A percentile compares a stretch with the other conserved stretches of the same genome.
These are phyloP conservation scores for Tolypeutes matacus DNA, from an alignment of 2,797 vertebrate species.

Conservation along the genomic window DNA sequence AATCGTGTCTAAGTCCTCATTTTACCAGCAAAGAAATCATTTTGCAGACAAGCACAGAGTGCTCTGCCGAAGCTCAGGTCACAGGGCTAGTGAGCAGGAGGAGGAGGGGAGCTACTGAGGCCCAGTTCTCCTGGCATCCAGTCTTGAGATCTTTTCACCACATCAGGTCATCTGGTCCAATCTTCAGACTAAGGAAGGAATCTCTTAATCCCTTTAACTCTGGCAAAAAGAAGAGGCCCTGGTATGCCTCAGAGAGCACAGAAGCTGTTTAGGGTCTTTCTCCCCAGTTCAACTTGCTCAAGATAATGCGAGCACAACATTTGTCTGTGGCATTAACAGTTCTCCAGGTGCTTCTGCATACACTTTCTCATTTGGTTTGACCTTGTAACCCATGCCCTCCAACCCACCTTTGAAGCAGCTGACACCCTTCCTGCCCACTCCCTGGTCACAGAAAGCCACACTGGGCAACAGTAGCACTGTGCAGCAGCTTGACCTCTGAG, in stretches of 20 bases:
- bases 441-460: slow-evolving; percentile 21
- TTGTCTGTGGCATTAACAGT: not conserved
- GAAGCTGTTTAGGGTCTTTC: not conserved
- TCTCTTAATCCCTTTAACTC: not conserved
- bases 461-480: not conserved
- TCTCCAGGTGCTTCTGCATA: slow-evolving; percentile 15
- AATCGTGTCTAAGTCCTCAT: not conserved
- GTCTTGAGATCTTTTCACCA: not conserved
- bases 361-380: not conserved
- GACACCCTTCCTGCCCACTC: not conserved
- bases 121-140: not conserved
- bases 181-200: not conserved
- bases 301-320: not conserved
- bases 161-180: not conserved
- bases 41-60: not conserved
- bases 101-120: not conserved
- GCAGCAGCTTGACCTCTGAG: not conserved
- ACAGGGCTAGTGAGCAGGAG: not conserved
- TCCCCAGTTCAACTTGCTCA: not conserved
- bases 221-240: not conserved
- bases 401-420: slow-evolving; percentile 19
- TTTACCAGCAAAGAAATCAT: not conserved
- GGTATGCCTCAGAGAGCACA: not conserved
- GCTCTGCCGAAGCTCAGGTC: not conserved
- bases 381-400: slow-evolving; percentile 54